Base-by-base conservation (phyloP, 2,113 vertebrate species). In the Symphodus melops region DNA sequence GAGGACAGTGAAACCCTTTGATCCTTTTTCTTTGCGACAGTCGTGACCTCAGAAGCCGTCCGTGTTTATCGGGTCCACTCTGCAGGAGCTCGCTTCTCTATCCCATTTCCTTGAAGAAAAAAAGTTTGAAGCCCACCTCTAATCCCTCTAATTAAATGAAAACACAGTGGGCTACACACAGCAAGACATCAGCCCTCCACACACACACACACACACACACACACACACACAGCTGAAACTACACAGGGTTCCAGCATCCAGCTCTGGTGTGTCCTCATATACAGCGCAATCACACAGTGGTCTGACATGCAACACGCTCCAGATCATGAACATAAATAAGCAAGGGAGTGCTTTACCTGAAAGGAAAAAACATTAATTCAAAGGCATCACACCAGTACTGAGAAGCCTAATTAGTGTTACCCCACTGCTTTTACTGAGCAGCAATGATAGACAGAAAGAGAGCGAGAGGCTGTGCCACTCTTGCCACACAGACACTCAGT, bases 61-160 rank as follows among this genome's bases (percentile, higher is more conserved):
- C 2, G 44, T 85, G 86, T 88, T 85, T 88, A 82, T 71, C 76
- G 71, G 77, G 86, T 86, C 86, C 77, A 72, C 88, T 61, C 84
- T 48, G 86, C 85, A 46, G 84, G 92, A 86, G 65, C 66, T 83
- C 67, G 58, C 73, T 28, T 75, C 60, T 81, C 63, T 60, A 60
- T 80, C 57, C n/a, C 65, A 86, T 77, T 88, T 83, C 77, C 84
- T 83, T 69, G 62, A 82, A 84, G 79, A 87, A 65, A 84, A 70
- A 92, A 87, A 85, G 80, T 88, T 82, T 87, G 77, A 89, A 81
- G 58, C 77, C 85, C 79, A 88, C 84, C 88, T 88, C 76, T 91
- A 87, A 90, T 90, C 82, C 83, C 23, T 76, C 89, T 90, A 91
- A 91, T 91, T 90, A 91, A 90, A 90, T 86, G 79, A 88, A 84